A percentile compares a stretch with the other conserved stretches of the same genome.
Evolutionary conservation across 2,888 invertebrate species (phyloP).

Genomic region (Thymelicus lineola): DNA sequence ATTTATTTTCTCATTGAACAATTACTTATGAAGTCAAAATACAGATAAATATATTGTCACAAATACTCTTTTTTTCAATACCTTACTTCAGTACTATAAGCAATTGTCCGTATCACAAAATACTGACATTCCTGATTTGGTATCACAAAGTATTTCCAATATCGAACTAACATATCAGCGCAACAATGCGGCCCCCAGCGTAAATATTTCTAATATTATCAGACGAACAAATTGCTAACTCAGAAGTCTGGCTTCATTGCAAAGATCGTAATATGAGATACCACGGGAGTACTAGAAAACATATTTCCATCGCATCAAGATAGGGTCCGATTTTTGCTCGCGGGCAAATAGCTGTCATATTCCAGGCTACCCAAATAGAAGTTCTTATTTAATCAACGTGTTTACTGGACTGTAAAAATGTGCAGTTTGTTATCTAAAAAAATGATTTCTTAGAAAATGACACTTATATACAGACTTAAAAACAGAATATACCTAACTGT

Average conservation of each 20-base stretch:
- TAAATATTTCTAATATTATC: conserved; percentile 22
- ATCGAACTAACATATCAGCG: background rate
- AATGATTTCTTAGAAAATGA: background rate
- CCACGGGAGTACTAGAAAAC: conserved; percentile 13
- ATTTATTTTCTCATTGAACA: no score
- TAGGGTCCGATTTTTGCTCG: conserved; percentile 26
- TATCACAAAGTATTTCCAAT: conserved; percentile 3
- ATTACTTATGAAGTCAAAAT: no score
- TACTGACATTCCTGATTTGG: background rate
- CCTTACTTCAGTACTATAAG: background rate
- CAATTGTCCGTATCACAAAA: background rate
- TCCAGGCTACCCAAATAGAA: conserved; percentile 23
- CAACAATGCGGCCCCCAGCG: background rate
- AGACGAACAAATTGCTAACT: conserved; percentile 24
- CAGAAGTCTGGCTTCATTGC: conserved; percentile 14
- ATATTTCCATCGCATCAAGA: conserved; percentile 33
- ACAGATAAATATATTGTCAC: no score
- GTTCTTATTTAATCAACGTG: conserved; percentile 33
- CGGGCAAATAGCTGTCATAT: conserved; percentile 17
- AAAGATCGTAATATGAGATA: conserved; percentile 28
- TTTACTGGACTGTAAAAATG: conserved; percentile 33
- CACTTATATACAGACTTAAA: no score
- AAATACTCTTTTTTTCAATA: no score
- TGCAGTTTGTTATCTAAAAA: background rate
- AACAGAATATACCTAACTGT: no score